Evolutionary conservation across 1,140 invertebrate species (phyloP), one percentile per base, ranked within the genome.

Genomic region (Drosophila mauritiana): DNA sequence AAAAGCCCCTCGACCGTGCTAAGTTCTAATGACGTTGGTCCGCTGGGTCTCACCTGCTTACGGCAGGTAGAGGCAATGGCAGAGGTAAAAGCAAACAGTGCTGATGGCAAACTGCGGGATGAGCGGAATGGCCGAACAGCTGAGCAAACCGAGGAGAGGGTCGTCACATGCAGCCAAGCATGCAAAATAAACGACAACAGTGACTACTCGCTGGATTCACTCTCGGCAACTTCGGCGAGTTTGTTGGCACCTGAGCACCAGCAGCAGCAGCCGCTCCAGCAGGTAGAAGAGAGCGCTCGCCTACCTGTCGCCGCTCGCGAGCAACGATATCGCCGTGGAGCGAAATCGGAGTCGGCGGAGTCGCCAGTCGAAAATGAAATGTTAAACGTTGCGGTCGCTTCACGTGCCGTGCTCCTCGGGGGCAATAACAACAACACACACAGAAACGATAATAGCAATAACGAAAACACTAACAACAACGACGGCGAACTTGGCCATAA

Each of bases 341-440:
- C 53, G 39, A 36, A 56, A 22, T 52, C 78, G 65, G 65, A 75
- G 58, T 68, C 78, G 58, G 63, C 67, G 65, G 65, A 42, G 69
- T 20, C 46, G 52, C n/a, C 80, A 92, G 91, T 91, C 69, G 91
- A 88, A 85, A 86, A 91, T 89, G 91, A 92, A 80, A 91, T 91
- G 80, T 92, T 91, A 85, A 91, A 89, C 84, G 81, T 89, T 72
- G 72, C 67, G 80, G 84, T 91, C 80, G 64, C 68, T 57, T 62
- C 90, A 92, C 92, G 92, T 91, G 82, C 84, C 65, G 69, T 48
- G 59, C 45, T 78, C n/a, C 58, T 68, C 46, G 51, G 37, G 10
- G 69, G 58, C 51, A 85, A 54, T n/a, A 61, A 52, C 27, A 77
- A 45, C 31, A 78, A 39, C n/a, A 82, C 36, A 40, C 74, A 40